Evolutionary conservation across 1,140 invertebrate species (phyloP).

Genomic region (Heterodera schachtii): DNA sequence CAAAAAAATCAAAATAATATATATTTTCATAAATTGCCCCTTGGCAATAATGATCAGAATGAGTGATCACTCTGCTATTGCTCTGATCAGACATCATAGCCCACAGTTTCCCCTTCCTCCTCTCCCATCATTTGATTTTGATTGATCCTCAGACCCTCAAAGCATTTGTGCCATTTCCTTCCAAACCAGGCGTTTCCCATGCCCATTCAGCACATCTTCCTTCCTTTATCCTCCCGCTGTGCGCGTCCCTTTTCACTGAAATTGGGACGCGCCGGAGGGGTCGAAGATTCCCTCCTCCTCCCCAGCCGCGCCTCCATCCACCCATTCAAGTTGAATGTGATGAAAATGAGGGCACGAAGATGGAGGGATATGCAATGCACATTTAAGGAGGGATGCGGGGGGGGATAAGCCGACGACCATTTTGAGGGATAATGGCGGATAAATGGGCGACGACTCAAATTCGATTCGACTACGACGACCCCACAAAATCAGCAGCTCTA

Average conservation of each 20-base stretch:
- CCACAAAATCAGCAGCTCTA: too few species aligned
- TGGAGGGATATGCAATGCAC: background rate
- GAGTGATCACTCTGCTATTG: too few species aligned
- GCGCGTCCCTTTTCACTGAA: background rate
- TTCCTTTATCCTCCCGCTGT: background rate
- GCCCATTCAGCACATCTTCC: background rate
- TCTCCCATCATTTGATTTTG: background rate
- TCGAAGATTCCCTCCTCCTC: background rate
- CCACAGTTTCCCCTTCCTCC: too few species aligned
- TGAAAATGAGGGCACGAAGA: background rate
- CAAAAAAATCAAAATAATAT: too few species aligned
- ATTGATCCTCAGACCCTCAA: background rate
- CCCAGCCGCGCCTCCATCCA: background rate
- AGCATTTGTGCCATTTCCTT: background rate
- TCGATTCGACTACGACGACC: background rate
- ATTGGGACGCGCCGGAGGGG: background rate
- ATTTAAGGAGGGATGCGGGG: too few species aligned
- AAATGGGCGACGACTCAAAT: background rate
- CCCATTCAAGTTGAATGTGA: constrained; percentile 2
- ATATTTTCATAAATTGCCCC: too few species aligned
- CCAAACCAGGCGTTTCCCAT: background rate
- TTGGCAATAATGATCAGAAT: too few species aligned
- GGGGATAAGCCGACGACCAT: background rate
- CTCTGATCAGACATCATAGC: too few species aligned
- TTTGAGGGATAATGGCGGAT: background rate